Evolutionary conservation across 2,797 vertebrate species (phyloP), one percentile per base, ranked within the genome.

Genomic region (Gorsachius magnificus): DNA sequence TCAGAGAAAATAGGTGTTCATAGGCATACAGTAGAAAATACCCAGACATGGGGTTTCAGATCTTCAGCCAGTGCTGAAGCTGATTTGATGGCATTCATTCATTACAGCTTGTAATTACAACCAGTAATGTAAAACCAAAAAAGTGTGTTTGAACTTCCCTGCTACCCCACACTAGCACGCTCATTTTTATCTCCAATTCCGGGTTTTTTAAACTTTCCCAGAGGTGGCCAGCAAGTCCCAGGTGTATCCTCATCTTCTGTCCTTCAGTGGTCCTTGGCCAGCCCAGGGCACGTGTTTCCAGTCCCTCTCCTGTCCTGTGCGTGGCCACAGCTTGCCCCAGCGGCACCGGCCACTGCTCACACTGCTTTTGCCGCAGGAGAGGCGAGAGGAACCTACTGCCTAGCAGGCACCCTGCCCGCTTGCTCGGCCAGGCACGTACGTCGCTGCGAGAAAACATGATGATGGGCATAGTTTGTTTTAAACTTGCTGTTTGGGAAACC

Each of bases 391-490:
- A 7, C 17, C 5, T 25, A 0, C 18, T 69, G 45, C 77, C 22
- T 71, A 38, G 31, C 51, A 48, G 28, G 29, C 26, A 17, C 10
- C 19, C 17, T 53, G 84, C 43, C 48, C 4, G 0, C 31, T 53
- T 24, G 61, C 36, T 5, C 1, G 6, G 45, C 82, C 64, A 77
- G 68, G 71, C 89, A 77, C 2, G 2, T 87, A 72, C 6, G 6
- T 75, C 2, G 2, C 63, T 74, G 53, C 5, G 2, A 87, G 82
- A 56, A 95, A 64, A 70, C 0, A n/a, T 57, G 71, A 25, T 86
- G 46, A 91, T 81, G 86, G 45, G 6, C 56, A 86, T 91, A 71
- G 61, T 83, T 90, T 8, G 60, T 91, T 95, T 94, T 83, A 88
- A 85, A 71, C 84, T 74, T 11, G 2, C 41, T 29, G 11, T 93